A percentile compares a stretch with the other conserved stretches of the same genome.
Evolutionary conservation across 2,797 vertebrate genomes (phyloP).

Genomic region (Molothrus ater): DNA sequence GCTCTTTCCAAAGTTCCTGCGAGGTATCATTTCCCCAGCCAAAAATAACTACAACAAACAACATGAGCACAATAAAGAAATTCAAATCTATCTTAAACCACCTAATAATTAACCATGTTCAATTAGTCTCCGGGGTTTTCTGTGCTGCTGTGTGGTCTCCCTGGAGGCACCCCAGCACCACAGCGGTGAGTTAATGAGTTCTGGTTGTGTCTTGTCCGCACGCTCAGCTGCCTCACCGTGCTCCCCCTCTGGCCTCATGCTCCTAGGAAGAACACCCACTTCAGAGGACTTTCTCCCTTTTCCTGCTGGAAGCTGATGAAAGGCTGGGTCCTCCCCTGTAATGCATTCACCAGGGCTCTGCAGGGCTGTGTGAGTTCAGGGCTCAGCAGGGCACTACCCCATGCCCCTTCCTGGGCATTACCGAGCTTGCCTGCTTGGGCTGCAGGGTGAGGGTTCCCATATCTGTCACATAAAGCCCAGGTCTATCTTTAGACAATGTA

Average conservation of each 20-base stretch:
- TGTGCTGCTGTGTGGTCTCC: conserved; percentile 58
- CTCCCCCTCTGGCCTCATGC: not conserved
- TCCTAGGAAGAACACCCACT: not conserved
- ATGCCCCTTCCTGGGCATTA: not conserved
- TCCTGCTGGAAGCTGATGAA: not conserved
- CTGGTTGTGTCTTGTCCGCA: conserved; percentile 25
- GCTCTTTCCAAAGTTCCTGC: not conserved
- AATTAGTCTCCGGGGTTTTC: conserved; percentile 18
- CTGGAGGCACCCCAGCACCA: conserved; percentile 20
- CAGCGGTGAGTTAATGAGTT: not conserved
- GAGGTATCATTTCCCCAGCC: not conserved
- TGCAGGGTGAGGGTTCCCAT: not conserved
- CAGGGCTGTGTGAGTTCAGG: not conserved
- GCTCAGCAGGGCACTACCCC: not conserved
- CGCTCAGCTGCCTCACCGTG: not conserved
- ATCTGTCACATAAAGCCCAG: not conserved
- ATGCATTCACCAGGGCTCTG: not conserved
- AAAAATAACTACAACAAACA: conserved; percentile 23
- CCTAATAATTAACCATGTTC: conserved; percentile 1
- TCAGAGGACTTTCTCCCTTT: not conserved
- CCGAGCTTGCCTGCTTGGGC: not conserved
- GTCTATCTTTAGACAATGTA: not conserved
- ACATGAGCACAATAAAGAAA: not conserved
- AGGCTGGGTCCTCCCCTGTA: not conserved
- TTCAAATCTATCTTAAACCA: conserved; percentile 11